Evolutionary conservation across 2,797 vertebrate species (phyloP).

Genomic region (Gymnoscopelus microlampas): DNA sequence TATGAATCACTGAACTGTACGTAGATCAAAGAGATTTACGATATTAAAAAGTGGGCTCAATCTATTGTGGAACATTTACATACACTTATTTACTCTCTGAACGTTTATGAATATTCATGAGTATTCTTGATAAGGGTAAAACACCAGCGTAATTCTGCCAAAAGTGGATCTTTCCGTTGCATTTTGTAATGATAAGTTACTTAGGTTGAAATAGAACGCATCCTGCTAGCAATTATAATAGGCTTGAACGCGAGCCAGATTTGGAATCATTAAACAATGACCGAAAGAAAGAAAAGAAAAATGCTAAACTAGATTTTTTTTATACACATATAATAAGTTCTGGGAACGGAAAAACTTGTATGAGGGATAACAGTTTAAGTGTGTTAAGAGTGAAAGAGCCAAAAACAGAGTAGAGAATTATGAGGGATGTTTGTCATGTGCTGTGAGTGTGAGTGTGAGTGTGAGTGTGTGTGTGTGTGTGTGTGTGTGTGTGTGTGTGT

Average conservation of each 20-base stretch:
- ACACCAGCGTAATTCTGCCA: conserved; percentile 74
- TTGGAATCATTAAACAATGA: conserved; percentile 87
- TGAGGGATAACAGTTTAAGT: conserved; percentile 78
- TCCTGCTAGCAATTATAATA: conserved; percentile 85
- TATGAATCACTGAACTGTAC: conserved; percentile 61
- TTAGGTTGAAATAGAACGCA: conserved; percentile 81
- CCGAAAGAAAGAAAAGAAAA: conserved; percentile 66
- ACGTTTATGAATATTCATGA: conserved; percentile 76
- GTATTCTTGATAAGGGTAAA: conserved; percentile 71
- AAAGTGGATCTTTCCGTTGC: conserved; percentile 73
- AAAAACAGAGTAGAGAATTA: conserved; percentile 75
- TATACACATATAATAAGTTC: conserved; percentile 79
- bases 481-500: conserved; percentile 61
- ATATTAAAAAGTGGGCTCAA: conserved; percentile 62
- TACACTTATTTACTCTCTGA: conserved; percentile 69
- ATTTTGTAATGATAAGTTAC: conserved; percentile 68
- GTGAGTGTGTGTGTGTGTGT: conserved; percentile 60
- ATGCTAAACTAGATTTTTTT: conserved; percentile 77
- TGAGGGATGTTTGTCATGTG: conserved; percentile 83
- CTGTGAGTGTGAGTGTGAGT: conserved; percentile 17
- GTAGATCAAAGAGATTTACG: conserved; percentile 68
- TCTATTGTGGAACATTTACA: conserved; percentile 72
- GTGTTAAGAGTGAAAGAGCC: conserved; percentile 47
- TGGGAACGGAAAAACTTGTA: conserved; percentile 72
- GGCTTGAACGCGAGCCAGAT: conserved; percentile 82